Base-by-base conservation (phyloP, 2,113 vertebrate species). In the Anarhynchus alexandrinus region DNA sequence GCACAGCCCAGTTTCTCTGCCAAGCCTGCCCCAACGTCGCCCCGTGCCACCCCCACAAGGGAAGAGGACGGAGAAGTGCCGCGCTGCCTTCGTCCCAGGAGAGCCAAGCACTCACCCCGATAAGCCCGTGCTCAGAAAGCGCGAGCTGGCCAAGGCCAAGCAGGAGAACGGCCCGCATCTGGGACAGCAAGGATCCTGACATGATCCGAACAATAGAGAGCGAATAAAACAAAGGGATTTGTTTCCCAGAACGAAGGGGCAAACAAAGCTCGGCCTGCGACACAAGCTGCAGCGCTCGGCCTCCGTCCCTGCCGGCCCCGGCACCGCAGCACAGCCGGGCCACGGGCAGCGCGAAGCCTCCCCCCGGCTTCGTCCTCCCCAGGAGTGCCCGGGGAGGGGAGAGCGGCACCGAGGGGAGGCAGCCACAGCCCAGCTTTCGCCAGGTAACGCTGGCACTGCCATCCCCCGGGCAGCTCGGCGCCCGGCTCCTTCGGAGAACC, bases 261-360 rank as follows among this genome's bases (percentile, higher is more conserved):
- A 97, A 98, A 98, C 98, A 95, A 93, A 90, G 97, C 97, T 96
- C 98, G 94, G 98, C 96, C 94, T 91, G 47, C 32, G 5, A 38
- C 64, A 29, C 51, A 34, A 71, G 79, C 86, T 67, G 45, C 40
- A 25, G 58, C 1, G 5, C 91, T 78, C 43, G 32, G 91, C 27
- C 61, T 36, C 88, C 43, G 87, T 36, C 72, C 87, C 80, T 36
- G 67, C 27, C 16, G 32, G 76, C 45, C 57, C 61, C 13, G 38
- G 74, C 79, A n/a, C 69, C 1, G 5, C 15, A n/a, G 86, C 61
- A 40, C 92, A 81, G 86, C 88, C 64, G 83, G 72, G 64, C 78
- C 43, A 42, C 43, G 62, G 64, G 69, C 73, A 70, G 51, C 9
- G 3, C 7, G 3, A 71, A 59, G 81, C 74, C 62, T 58, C 72